Percentiles rank a stretch among this genome's conserved stretches.
Conservation (phyloP, 2,888 invertebrate genomes). For the Parnassius orleans region DNA sequence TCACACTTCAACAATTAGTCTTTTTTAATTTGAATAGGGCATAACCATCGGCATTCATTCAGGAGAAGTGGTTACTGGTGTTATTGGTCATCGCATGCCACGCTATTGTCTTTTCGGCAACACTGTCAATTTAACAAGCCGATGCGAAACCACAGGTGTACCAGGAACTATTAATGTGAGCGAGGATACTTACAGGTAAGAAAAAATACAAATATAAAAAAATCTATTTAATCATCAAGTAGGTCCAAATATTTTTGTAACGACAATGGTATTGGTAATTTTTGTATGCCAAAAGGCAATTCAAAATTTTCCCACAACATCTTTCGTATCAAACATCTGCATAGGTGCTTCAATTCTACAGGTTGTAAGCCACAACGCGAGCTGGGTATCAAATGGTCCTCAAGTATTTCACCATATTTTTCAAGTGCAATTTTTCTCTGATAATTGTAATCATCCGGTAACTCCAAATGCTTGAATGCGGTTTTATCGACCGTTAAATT, state of each 20-base stretch:
- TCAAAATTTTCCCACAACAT: constrained; percentile 85
- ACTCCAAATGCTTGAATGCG: constrained; percentile 51
- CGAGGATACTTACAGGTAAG: constrained; percentile 93
- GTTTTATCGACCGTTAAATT: constrained; percentile 69
- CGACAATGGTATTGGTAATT: constrained; percentile 83
- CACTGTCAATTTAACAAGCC: constrained; percentile 95
- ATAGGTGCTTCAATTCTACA: constrained; percentile 88
- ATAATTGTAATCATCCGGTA: constrained; percentile 69
- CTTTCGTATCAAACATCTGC: constrained; percentile 85
- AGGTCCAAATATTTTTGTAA: constrained; percentile 88
- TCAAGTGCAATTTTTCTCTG: constrained; percentile 65
- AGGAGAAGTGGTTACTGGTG: constrained; percentile 96
- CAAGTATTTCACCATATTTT: constrained; percentile 74
- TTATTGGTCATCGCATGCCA: constrained; percentile 96
- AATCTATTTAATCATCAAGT: constrained; percentile 81
- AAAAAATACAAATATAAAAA: not conserved
- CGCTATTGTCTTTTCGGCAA: constrained; percentile 96
- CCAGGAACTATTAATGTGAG: constrained; percentile 95
- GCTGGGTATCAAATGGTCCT: constrained; percentile 81
- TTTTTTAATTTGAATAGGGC: constrained; percentile 79
- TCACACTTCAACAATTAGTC: not conserved
- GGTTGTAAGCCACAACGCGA: constrained; percentile 82
- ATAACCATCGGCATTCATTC: constrained; percentile 97
- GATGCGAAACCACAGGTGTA: constrained; percentile 95
- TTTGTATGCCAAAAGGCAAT: constrained; percentile 87